Conservation (phyloP, 2,888 invertebrate genomes). For the Salpingus planirostris region DNA sequence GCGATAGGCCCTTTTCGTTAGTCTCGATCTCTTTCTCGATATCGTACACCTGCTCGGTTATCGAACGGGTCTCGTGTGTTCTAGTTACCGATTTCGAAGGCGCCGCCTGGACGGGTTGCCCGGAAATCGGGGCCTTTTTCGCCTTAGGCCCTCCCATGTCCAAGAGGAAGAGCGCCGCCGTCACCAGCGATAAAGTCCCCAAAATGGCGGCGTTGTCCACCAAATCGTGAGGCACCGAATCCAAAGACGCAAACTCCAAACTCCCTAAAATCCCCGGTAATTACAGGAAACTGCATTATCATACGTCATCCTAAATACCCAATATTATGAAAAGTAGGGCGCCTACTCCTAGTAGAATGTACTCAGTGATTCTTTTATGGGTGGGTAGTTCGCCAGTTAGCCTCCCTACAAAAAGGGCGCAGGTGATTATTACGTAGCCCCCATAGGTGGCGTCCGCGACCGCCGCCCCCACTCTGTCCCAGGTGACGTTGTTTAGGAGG, state of each 20-base stretch:
- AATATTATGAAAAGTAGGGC: constrained; percentile 59
- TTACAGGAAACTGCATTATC: not conserved
- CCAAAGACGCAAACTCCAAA: constrained; percentile 60
- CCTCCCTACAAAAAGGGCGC: constrained; percentile 57
- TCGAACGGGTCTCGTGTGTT: constrained; percentile 15
- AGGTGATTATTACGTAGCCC: constrained; percentile 61
- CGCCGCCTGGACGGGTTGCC: constrained; percentile 10
- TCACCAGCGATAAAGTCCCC: constrained; percentile 56
- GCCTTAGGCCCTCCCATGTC: constrained; percentile 56
- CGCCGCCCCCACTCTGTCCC: constrained; percentile 60
- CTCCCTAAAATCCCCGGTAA: constrained; percentile 44
- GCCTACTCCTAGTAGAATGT: constrained; percentile 61
- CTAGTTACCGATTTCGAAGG: constrained; percentile 10
- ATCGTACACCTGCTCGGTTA: constrained; percentile 23
- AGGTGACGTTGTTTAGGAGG: constrained; percentile 62
- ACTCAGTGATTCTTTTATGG: constrained; percentile 54
- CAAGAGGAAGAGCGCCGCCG: constrained; percentile 58
- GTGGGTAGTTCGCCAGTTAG: constrained; percentile 56
- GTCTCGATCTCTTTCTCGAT: constrained; percentile 22
- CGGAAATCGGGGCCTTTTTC: constrained; percentile 35
- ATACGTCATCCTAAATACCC: constrained; percentile 36
- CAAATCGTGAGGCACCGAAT: constrained; percentile 58
- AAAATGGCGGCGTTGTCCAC: constrained; percentile 64
- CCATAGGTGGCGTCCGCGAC: constrained; percentile 60
- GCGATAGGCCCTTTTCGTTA: constrained; percentile 7